A percentile compares a stretch with the other conserved stretches of the same genome.
Conservation (phyloP, 1,140 invertebrate genomes). For the Drosophila dunni region DNA sequence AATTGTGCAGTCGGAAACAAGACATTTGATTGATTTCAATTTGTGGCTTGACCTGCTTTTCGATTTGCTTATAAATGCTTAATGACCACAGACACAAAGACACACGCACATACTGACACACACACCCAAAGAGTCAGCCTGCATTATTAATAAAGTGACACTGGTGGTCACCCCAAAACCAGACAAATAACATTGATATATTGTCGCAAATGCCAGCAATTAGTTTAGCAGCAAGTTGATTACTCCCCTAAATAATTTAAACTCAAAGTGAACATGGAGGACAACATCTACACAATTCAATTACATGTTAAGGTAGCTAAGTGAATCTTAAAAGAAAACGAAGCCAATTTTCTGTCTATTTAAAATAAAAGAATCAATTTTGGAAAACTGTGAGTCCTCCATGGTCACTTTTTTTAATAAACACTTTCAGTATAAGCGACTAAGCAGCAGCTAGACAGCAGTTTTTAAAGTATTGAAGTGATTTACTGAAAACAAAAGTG, state of each 20-base stretch:
- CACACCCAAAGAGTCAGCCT: not conserved
- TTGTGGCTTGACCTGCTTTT: conserved; percentile 20
- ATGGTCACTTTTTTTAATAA: not conserved
- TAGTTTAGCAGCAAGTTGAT: not conserved
- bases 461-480: not conserved
- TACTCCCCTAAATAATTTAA: not conserved
- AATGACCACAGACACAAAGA: conserved; percentile 13
- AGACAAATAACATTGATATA: conserved; percentile 14
- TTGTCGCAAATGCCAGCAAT: conserved; percentile 3
- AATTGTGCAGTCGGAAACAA: conserved; percentile 14
- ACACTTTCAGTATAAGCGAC: too few species aligned
- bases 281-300: not conserved
- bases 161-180: not conserved
- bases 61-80: conserved; percentile 13
- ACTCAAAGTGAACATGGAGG: not conserved
- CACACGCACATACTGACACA: too few species aligned
- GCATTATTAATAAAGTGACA: conserved; percentile 36
- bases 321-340: not conserved
- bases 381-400: not conserved
- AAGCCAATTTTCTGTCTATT: not conserved
- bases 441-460: too few species aligned
- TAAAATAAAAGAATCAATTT: not conserved
- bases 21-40: conserved; percentile 27
- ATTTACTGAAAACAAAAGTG: not conserved
- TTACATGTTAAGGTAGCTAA: not conserved